Evolutionary conservation across 2,113 vertebrate species (phyloP), one percentile per base, ranked within the genome.

Genomic region (Micromys minutus): DNA sequence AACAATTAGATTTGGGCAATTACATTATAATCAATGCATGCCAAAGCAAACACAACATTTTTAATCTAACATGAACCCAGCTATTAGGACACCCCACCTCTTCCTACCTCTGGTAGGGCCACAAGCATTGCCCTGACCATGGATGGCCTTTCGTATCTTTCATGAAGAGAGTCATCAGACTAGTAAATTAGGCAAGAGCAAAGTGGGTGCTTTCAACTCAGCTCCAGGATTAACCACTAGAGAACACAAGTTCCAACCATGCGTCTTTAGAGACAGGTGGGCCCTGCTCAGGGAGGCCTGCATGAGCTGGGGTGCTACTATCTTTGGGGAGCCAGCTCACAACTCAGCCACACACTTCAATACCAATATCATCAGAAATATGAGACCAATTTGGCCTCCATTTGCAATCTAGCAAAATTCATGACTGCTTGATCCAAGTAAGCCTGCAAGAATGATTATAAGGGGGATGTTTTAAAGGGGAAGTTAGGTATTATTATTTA

Each of bases 21-120:
- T 86, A 91, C 7, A 87, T 10, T 19, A 95, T 76, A 83, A 86
- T 57, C 89, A 93, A 91, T 50, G 72, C 94, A 92, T 55, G 29
- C 22, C 26, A 95, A 94, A 93, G 94, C 7, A 89, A 45, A 91
- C 7, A 76, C 29, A 71, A 71, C n/a, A 72, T 29, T 95, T 81
- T 87, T 74, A 77, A 36, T 77, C 57, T 79, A 80, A 94, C 89
- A 84, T 57, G 42, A 96, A 89, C 50, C 47, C 3, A 79, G 39
- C n/a, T 67, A 71, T 69, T 59, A 87, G 79, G 79, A 96, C 1
- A 47, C 2, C 12, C 61, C 7, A 42, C 15, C 31, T 89, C 31
- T 15, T 61, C 47, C 36, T 71, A 34, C n/a, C 59, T 83, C 17
- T 75, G 31, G 36, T 13, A 52, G 57, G 65, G 74, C n/a, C 15